Conservation (phyloP, 2,888 invertebrate species). For the Drosophila meridiana region DNA sequence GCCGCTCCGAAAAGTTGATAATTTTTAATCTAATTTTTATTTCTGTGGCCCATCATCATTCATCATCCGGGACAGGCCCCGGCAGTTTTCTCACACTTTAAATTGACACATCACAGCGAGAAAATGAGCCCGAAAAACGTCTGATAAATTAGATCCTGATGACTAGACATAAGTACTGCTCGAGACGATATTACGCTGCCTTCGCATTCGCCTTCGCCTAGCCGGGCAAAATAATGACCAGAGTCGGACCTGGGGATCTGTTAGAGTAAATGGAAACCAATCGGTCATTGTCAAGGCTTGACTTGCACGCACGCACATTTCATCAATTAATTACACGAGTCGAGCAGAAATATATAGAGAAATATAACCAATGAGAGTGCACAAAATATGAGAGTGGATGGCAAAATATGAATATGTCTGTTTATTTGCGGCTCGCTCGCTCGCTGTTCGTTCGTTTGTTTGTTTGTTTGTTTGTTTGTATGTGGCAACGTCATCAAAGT, state of each 20-base stretch:
- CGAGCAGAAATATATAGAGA: conserved; percentile 23
- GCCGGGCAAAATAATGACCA: conserved; percentile 21
- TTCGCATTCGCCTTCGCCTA: background rate
- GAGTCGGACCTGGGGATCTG: conserved; percentile 22
- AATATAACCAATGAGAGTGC: conserved; percentile 61
- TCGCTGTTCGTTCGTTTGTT: background rate
- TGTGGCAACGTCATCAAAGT: conserved; percentile 82
- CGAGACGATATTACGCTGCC: conserved; percentile 7
- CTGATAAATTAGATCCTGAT: conserved; percentile 82
- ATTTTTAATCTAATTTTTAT: conserved; percentile 41
- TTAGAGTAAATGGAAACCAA: conserved; percentile 61
- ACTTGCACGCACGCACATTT: conserved; percentile 70
- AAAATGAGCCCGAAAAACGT: conserved; percentile 30
- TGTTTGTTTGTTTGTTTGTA: conserved; percentile 22
- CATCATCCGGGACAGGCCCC: conserved; percentile 54
- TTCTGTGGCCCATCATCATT: conserved; percentile 47
- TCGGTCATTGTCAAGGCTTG: conserved; percentile 81
- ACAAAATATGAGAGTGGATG: conserved; percentile 47
- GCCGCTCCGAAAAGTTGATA: background rate
- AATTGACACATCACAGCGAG: conserved; percentile 73
- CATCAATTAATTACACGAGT: conserved; percentile 82
- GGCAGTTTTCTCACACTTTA: conserved; percentile 78
- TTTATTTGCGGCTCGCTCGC: conserved; percentile 4
- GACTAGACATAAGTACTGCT: conserved; percentile 68
- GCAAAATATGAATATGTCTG: conserved; percentile 48